Conservation (phyloP, 2,797 vertebrate species). For the Eptatretus atami region DNA sequence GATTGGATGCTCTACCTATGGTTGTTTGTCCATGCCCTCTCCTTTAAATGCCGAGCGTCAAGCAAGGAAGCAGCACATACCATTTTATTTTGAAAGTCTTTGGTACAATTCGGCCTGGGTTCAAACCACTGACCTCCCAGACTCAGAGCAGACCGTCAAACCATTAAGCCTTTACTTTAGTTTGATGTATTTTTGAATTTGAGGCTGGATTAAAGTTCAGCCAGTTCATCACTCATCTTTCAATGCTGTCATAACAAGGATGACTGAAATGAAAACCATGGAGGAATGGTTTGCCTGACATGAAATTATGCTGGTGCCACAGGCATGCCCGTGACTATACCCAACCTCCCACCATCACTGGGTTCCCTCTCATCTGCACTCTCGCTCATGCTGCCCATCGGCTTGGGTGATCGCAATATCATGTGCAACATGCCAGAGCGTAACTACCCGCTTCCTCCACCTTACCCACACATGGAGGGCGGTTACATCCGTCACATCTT, state of each 20-base stretch:
- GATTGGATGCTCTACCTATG: no score
- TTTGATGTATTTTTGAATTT: constrained; percentile 9
- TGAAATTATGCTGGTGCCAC: constrained; percentile 9
- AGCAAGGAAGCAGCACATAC: no score
- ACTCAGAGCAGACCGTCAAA: no score
- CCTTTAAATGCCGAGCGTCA: background rate
- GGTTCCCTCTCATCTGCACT: constrained; percentile 73
- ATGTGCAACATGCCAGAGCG: constrained; percentile 89
- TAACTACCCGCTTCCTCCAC: constrained; percentile 73
- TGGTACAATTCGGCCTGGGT: background rate
- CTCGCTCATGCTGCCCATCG: constrained; percentile 93
- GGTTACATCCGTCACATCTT: constrained; percentile 93
- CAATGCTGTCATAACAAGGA: no score
- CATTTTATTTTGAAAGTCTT: background rate
- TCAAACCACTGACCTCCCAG: no score
- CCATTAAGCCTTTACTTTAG: constrained; percentile 6
- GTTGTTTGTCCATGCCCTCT: no score
- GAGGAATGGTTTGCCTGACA: no score
- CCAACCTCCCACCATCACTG: constrained; percentile 58
- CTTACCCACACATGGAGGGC: constrained; percentile 84
- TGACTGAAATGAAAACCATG: no score
- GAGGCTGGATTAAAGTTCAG: no score
- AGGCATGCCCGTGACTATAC: constrained; percentile 90
- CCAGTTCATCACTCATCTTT: no score
- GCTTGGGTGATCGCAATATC: constrained; percentile 67